A percentile compares a stretch with the other conserved stretches of the same genome.
These are phyloP conservation scores for Lymantria monacha DNA, from an alignment of 2,888 invertebrate species.

Conservation along the genomic window DNA sequence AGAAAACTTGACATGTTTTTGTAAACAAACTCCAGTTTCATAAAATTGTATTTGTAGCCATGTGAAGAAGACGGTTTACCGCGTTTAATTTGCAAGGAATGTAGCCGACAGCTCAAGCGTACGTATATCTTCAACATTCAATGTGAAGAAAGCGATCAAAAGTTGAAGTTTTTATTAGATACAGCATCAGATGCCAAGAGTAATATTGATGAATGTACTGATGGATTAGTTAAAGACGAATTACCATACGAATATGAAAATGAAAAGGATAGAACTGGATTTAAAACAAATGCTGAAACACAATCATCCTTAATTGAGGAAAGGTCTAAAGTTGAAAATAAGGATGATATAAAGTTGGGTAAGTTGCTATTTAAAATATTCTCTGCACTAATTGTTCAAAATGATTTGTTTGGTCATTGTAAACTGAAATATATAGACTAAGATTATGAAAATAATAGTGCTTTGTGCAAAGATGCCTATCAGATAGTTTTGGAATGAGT, in stretches of 20 bases:
- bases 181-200: conserved; percentile 8
- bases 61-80: conserved; percentile 61
- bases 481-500: too few species aligned
- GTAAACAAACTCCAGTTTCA: neutral
- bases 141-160: conserved; percentile 63
- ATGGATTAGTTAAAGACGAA: conserved; percentile 21
- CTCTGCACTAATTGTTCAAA: too few species aligned
- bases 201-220: conserved; percentile 10
- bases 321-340: conserved; percentile 26
- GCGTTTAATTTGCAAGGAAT: conserved; percentile 65
- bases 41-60: conserved; percentile 44
- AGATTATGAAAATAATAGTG: too few species aligned
- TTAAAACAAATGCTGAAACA: conserved; percentile 7
- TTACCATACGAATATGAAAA: conserved; percentile 14
- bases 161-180: conserved; percentile 42
- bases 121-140: conserved; percentile 60
- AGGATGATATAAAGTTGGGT: conserved; percentile 49
- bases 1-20: neutral
- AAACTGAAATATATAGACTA: too few species aligned
- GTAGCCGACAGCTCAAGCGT: conserved; percentile 59
- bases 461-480: too few species aligned
- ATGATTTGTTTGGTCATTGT: too few species aligned
- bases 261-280: neutral
- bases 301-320: conserved; percentile 21
- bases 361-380: conserved; percentile 5